Base-by-base conservation (phyloP, 1,140 invertebrate genomes). In the Drosophila albomicans region DNA sequence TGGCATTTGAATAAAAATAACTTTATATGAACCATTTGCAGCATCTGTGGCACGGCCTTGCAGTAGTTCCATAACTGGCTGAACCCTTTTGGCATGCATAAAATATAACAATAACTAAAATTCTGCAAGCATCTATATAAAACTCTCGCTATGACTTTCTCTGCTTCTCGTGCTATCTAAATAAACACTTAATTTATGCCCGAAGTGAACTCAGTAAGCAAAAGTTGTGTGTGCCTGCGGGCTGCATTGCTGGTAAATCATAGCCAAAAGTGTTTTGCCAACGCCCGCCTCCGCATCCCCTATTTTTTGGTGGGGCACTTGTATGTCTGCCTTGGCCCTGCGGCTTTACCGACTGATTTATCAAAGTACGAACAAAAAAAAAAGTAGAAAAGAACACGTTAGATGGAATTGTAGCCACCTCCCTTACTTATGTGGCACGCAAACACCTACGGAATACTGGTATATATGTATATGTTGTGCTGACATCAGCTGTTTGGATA, bases 171-270 rank as follows among this genome's bases (percentile, higher is more conserved):
- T 41, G 35, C 59, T 73, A 66, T 67, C 52, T 59, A 73, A 67
- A 74, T 74, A 74, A 74, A 74, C 71, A 74, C 71, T 74, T 74
- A 66, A 74, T 74, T 74, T 74, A 61, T 68, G 71, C 64, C 65
- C 71, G 11, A 41, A 52, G 56, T 74, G 35, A 45, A 74, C 56
- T 61, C 54, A 59, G 64, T 67, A 66, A 66, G 54, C 54, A 49
- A 66, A 5, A 56, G n/a, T 66, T 72, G 63, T 63, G 57, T 54
- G 48, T 28, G 66, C 65, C 72, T 69, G n/a, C 41, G 66, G 41
- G 51, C 38, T 69, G 72, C 72, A 75, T 68, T 68, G 64, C 72
- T 69, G 72, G 70, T 75, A 75, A 75, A 75, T 75, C 72, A 75
- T 75, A 69, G 51, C 57, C 66, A 43, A 69, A 69, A 69, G 72